Evolutionary conservation across 1,140 invertebrate genomes (phyloP).

Genomic region (Stegodyphus mimosarum): DNA sequence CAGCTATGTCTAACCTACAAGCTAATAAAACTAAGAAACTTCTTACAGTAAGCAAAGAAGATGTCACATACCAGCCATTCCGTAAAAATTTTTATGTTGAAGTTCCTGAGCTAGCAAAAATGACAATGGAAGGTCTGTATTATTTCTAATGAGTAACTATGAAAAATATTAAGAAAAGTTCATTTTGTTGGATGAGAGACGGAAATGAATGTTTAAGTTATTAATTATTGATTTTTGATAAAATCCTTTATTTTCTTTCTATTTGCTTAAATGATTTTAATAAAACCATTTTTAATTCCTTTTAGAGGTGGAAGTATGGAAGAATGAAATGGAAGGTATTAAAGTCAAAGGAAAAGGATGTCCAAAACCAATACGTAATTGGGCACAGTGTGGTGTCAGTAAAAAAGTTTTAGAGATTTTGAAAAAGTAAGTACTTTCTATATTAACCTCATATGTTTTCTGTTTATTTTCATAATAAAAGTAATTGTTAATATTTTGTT

Average conservation of each 20-base stretch:
- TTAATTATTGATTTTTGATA: too few relatives aligned
- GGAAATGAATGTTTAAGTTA: too few relatives aligned
- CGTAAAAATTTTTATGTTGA: constrained; percentile 98
- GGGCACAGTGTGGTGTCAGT: constrained; percentile 98
- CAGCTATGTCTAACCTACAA: constrained; percentile 87
- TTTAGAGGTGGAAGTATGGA: constrained; percentile 70
- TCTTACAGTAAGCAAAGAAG: constrained; percentile 78
- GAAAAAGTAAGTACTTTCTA: constrained; percentile 75
- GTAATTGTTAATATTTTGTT: background rate
- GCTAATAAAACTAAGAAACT: constrained; percentile 84
- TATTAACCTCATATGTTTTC: constrained; percentile 9
- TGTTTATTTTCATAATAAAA: background rate
- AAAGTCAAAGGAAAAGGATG: constrained; percentile 81
- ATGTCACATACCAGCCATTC: constrained; percentile 83
- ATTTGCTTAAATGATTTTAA: constrained; percentile 10
- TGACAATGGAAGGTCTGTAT: constrained; percentile 89
- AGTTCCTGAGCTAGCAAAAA: constrained; percentile 87
- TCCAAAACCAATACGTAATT: constrained; percentile 94
- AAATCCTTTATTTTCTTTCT: background rate
- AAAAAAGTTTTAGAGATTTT: constrained; percentile 95
- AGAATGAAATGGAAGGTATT: constrained; percentile 74
- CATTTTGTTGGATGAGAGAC: too few relatives aligned
- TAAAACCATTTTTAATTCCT: constrained; percentile 1
- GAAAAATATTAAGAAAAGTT: too few relatives aligned
- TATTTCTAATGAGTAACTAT: background rate